A percentile compares a stretch with the other conserved stretches of the same genome.
Evolutionary conservation across 2,888 invertebrate genomes (phyloP).

Genomic region (Lasioglossum calceatum): DNA sequence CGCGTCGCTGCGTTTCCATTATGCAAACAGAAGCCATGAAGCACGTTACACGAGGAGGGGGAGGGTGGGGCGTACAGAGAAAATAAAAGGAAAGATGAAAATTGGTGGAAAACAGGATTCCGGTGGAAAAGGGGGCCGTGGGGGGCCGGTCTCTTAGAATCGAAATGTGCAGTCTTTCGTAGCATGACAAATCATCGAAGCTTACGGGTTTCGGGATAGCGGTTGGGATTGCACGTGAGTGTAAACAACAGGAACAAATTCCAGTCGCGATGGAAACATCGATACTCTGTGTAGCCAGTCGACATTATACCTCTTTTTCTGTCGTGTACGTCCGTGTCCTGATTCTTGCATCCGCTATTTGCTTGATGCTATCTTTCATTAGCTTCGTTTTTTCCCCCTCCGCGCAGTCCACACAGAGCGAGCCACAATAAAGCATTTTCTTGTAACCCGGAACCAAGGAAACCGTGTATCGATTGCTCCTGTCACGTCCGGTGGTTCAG

Average conservation of each 20-base stretch:
- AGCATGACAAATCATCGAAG: constrained; percentile 28
- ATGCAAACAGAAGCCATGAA: neutral
- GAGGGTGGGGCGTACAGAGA: neutral
- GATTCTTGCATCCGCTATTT: constrained; percentile 21
- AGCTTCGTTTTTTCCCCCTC: constrained; percentile 11
- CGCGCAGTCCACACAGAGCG: neutral
- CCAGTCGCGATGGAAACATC: constrained; percentile 17
- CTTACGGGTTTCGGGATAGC: constrained; percentile 9
- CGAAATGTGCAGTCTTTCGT: constrained; percentile 17
- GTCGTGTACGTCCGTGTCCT: too few species aligned
- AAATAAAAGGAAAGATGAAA: neutral
- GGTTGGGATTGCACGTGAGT: constrained; percentile 19
- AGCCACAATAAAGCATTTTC: constrained; percentile 10
- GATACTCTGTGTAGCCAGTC: neutral
- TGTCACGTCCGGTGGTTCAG: too few species aligned
- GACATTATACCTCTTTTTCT: constrained; percentile 10
- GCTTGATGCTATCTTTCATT: neutral
- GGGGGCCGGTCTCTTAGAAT: constrained; percentile 9
- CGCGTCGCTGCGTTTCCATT: neutral
- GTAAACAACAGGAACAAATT: constrained; percentile 37
- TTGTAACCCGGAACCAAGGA: neutral
- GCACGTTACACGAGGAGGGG: neutral
- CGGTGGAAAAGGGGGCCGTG: neutral
- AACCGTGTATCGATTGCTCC: constrained; percentile 4
- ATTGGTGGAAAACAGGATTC: constrained; percentile 13